Conservation (phyloP, 2,113 vertebrate species). For the Aptenodytes forsteri region DNA sequence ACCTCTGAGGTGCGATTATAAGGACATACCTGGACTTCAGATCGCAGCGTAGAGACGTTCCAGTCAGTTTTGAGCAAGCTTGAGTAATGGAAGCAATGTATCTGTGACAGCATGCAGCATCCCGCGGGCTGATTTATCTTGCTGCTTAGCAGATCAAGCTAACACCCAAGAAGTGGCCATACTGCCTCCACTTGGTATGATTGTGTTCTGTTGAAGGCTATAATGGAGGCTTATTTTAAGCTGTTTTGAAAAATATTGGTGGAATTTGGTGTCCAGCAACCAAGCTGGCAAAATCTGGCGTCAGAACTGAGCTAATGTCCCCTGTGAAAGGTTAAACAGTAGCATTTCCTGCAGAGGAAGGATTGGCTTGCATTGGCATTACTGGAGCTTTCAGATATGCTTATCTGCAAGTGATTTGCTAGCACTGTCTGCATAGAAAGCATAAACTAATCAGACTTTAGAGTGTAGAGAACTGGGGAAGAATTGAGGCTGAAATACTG, state of each 20-base stretch:
- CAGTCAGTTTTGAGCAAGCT: not conserved
- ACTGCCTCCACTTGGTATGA: not conserved
- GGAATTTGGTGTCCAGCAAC: not conserved
- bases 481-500: not conserved
- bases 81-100: not conserved
- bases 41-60: rapidly evolving
- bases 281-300: not conserved
- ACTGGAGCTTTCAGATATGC: rapidly evolving
- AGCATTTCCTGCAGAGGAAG: not conserved
- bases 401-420: not conserved
- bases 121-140: not conserved
- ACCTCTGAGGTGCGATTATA: not conserved
- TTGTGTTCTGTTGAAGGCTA: not conserved
- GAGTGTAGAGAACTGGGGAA: not conserved
- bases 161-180: not conserved
- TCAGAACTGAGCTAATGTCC: not conserved
- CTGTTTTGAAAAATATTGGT: not conserved
- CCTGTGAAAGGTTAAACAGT: not conserved
- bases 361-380: not conserved
- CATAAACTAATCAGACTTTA: not conserved
- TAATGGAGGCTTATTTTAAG: not conserved
- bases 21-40: not conserved
- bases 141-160: not conserved
- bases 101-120: not conserved
- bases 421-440: not conserved